These are phyloP conservation scores for Arenaria interpres DNA, from an alignment of 2,113 vertebrate genomes.

Conservation along the genomic window DNA sequence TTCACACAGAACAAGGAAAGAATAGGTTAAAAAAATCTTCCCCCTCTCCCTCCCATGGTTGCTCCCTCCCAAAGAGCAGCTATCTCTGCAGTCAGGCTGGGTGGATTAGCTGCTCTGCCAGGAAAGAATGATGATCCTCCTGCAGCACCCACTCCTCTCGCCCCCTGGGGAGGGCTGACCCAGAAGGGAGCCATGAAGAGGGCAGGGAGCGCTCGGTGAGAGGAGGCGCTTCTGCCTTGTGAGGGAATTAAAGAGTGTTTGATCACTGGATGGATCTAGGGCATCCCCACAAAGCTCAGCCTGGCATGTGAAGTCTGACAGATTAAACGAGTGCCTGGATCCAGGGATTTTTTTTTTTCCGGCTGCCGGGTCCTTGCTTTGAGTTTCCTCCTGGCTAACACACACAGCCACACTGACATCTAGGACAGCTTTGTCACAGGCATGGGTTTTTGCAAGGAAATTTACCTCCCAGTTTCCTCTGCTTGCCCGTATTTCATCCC, in stretches of 20 bases:
- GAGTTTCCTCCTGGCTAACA: neutral
- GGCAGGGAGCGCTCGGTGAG: neutral
- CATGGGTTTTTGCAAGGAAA: neutral
- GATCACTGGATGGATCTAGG: neutral
- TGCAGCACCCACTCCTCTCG: neutral
- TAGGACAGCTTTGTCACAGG: neutral
- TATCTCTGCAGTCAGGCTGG: neutral
- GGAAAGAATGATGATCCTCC: constrained; percentile 40
- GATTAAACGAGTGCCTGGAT: neutral
- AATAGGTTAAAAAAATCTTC: neutral
- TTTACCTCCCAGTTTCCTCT: neutral
- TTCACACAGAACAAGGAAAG: neutral
- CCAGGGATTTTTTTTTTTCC: no score
- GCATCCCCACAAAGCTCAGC: neutral
- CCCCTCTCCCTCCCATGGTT: neutral
- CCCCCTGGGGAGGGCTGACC: constrained; percentile 33
- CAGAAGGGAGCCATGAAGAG: constrained; percentile 13
- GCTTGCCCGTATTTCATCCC: neutral
- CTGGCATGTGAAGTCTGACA: neutral
- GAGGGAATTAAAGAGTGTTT: neutral
- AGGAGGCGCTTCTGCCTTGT: neutral
- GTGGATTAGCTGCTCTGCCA: constrained; percentile 44
- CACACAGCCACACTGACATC: rapidly evolving
- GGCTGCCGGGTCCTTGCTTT: neutral
- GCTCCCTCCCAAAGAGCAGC: neutral